Percentiles rank a stretch among this genome's conserved stretches.
Evolutionary conservation across 2,888 invertebrate genomes (phyloP).

Genomic region (Trisateles emortualis): DNA sequence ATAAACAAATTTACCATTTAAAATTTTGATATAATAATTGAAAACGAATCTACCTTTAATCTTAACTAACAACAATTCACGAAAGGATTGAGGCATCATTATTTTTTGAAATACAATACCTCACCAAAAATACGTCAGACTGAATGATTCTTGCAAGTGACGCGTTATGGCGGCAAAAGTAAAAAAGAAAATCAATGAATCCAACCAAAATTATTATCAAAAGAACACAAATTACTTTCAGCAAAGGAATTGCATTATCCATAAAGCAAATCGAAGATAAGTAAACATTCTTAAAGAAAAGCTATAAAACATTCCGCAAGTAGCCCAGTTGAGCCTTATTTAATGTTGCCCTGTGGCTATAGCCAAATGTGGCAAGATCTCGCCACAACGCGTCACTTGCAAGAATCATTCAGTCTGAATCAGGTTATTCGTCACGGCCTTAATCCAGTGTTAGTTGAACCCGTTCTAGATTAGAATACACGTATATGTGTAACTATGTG

Average conservation of each 20-base stretch:
- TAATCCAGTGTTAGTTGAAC: conserved; percentile 43
- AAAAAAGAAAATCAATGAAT: no score
- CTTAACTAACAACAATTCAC: no score
- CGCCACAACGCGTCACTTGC: conserved; percentile 34
- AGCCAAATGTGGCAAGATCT: conserved; percentile 41
- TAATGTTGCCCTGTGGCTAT: conserved; percentile 30
- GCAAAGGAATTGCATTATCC: conserved; percentile 4
- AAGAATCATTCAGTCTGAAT: conserved; percentile 45
- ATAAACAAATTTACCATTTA: no score
- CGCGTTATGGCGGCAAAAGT: background rate
- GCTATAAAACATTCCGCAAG: conserved; percentile 40
- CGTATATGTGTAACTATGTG: conserved; percentile 9
- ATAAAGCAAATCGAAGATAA: conserved; percentile 45
- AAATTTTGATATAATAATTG: no score
- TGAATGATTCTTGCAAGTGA: conserved; percentile 43
- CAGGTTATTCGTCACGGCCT: conserved; percentile 50
- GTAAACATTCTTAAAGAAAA: conserved; percentile 36
- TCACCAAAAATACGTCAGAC: no score
- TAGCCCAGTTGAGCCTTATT: conserved; percentile 34
- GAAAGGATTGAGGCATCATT: no score
- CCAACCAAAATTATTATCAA: background rate
- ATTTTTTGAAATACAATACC: no score
- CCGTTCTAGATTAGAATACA: conserved; percentile 43
- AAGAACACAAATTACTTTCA: background rate
- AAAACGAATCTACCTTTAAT: no score